Conservation (phyloP, 64 coral and sea anemone genomes). For the Catalaphyllia jardinei region DNA sequence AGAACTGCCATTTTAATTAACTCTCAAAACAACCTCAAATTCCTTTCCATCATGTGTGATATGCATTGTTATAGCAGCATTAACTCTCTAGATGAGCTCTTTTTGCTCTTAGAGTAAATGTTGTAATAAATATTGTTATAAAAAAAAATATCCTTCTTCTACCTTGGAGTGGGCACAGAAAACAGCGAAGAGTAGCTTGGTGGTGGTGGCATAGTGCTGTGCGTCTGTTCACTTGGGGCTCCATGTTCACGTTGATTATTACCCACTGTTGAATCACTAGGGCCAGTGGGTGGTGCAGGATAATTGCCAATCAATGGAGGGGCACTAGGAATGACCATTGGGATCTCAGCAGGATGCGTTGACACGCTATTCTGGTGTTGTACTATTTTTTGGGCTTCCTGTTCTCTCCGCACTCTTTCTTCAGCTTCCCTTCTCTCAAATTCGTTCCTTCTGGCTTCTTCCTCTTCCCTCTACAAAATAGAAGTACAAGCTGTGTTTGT, state of each 20-base stretch:
- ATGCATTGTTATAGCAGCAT: too few relatives aligned
- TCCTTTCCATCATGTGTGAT: background rate
- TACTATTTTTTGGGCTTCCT: slow-evolving; percentile 46
- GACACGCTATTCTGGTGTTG: slow-evolving; percentile 12
- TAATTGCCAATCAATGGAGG: slow-evolving; percentile 76
- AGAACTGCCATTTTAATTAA: background rate
- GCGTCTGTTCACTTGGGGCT: slow-evolving; percentile 7
- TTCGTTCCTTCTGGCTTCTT: slow-evolving; percentile 72
- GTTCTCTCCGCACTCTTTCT: slow-evolving; percentile 49
- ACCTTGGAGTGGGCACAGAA: slow-evolving; percentile 57
- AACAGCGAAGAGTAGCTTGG: slow-evolving; percentile 65
- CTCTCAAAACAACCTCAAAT: background rate
- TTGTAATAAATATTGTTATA: too few relatives aligned
- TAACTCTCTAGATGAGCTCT: too few relatives aligned
- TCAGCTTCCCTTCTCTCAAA: slow-evolving; percentile 68
- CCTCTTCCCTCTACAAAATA: slow-evolving; percentile 65
- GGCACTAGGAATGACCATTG: slow-evolving; percentile 9
- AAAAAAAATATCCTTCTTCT: background rate
- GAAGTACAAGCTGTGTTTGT: background rate
- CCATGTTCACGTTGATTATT: slow-evolving; percentile 60
- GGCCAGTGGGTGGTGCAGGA: slow-evolving; percentile 54
- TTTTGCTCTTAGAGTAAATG: too few relatives aligned
- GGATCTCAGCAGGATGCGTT: background rate
- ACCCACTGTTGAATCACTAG: slow-evolving; percentile 13
- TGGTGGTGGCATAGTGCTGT: background rate